phyloP scores from a whole-genome alignment of 2,888 invertebrate species.

The Patella pellucida region DNA sequence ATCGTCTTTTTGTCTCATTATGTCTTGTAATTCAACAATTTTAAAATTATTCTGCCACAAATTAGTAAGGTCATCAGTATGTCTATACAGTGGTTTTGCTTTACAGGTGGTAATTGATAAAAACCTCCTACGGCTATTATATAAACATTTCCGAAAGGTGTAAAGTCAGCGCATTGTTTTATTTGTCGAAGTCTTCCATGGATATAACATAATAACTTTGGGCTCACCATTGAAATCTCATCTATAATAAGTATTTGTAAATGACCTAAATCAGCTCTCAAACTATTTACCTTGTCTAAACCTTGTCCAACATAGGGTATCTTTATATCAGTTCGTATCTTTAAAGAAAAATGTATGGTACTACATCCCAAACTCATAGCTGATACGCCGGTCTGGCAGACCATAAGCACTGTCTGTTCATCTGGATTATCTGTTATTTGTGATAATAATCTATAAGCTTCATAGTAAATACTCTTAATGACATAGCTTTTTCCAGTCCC shows the following conservation, averaged over 20 bases:
- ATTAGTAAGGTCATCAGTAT: not conserved
- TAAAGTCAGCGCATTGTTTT: constrained; percentile 11
- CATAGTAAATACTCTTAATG: constrained; percentile 21
- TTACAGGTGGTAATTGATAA: constrained; percentile 26
- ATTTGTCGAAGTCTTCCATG: constrained; percentile 25
- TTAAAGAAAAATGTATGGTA: constrained; percentile 14
- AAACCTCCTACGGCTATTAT: constrained; percentile 22
- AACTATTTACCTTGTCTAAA: constrained; percentile 4
- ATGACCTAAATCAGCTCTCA: constrained; percentile 16
- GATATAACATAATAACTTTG: constrained; percentile 14
- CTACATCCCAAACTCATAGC: constrained; percentile 12
- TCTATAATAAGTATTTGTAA: constrained; percentile 22
- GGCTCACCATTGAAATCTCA: constrained; percentile 21
- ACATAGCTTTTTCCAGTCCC: constrained; percentile 22
- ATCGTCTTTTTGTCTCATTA: constrained; percentile 17
- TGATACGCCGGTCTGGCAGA: constrained; percentile 6
- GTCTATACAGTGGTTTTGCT: not conserved
- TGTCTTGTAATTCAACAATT: constrained; percentile 18
- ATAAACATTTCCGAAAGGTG: constrained; percentile 16
- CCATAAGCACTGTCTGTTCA: constrained; percentile 16
- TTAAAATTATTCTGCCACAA: constrained; percentile 21
- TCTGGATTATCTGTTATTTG: constrained; percentile 8
- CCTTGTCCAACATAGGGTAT: constrained; percentile 18
- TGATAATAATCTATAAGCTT: constrained; percentile 16
- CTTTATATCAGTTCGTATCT: not conserved